Evolutionary conservation across 2,797 vertebrate species (phyloP).

Genomic region (Podarcis lilfordi): DNA sequence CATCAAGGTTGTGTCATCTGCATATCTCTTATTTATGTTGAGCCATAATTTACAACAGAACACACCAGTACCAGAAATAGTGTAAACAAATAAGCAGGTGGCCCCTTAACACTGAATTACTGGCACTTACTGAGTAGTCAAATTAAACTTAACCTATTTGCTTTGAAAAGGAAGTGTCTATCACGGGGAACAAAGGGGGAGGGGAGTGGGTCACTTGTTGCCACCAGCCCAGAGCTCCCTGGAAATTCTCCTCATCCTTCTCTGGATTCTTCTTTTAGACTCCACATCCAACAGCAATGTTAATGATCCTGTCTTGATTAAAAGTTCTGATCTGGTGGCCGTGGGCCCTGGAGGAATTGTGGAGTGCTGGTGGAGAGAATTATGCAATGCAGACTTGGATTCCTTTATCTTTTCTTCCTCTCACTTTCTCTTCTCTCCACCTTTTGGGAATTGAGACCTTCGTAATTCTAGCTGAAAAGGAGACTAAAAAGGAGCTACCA

Average conservation of each 20-base stretch:
- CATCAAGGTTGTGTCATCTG: no score
- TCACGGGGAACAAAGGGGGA: not conserved
- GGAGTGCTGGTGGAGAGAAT: not conserved
- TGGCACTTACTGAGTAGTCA: no score
- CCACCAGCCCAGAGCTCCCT: not conserved
- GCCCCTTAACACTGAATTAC: not conserved
- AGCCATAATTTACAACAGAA: not conserved
- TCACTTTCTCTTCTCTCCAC: not conserved
- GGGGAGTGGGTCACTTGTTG: not conserved
- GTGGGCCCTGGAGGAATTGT: not conserved
- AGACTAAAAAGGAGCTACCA: no score
- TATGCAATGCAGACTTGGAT: no score
- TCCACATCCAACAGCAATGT: not conserved
- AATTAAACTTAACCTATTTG: not conserved
- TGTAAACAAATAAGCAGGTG: not conserved
- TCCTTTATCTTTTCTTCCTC: not conserved
- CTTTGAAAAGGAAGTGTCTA: not conserved
- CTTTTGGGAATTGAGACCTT: constrained; percentile 3
- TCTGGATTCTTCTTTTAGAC: not conserved
- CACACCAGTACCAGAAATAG: not conserved
- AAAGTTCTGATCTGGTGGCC: not conserved
- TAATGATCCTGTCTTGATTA: not conserved
- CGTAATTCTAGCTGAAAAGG: not conserved
- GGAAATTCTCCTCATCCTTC: not conserved
- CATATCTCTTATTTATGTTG: no score